A percentile compares a stretch with the other conserved stretches of the same genome.
Conservation (phyloP, 2,113 vertebrate genomes). For the Mustela lutreola region DNA sequence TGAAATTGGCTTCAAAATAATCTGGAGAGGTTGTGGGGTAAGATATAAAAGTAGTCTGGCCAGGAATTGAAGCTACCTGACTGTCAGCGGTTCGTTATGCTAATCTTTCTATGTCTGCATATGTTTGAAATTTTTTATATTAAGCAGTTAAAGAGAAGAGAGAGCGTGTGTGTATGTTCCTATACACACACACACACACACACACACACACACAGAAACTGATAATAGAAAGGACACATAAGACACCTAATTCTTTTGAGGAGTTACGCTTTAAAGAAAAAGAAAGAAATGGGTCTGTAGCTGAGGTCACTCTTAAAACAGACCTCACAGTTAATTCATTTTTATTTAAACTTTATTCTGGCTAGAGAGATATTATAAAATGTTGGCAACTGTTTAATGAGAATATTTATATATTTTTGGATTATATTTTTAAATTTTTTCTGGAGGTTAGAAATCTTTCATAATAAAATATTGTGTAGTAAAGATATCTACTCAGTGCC, state of each 20-base stretch:
- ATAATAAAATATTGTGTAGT: background rate
- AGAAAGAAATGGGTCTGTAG: background rate
- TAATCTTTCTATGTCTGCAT: background rate
- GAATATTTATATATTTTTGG: background rate
- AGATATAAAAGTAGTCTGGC: background rate
- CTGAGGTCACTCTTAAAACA: background rate
- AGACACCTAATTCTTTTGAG: background rate
- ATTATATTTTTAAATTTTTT: background rate
- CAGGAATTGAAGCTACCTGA: background rate
- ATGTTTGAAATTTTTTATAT: background rate
- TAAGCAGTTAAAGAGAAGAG: background rate
- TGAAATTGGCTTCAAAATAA: slow-evolving; percentile 23
- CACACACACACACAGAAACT: background rate
- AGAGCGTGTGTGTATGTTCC: background rate
- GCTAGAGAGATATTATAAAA: background rate
- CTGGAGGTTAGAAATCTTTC: slow-evolving; percentile 41
- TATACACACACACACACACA: background rate
- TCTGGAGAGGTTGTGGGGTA: background rate
- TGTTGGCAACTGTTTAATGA: background rate
- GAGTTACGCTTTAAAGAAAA: background rate
- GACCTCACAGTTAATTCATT: background rate
- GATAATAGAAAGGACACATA: background rate
- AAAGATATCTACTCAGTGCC: background rate
- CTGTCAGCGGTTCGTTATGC: background rate
- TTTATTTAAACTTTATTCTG: slow-evolving; percentile 29